Base-by-base conservation (phyloP, 2,888 invertebrate genomes). In the Drosophila prolongata region DNA sequence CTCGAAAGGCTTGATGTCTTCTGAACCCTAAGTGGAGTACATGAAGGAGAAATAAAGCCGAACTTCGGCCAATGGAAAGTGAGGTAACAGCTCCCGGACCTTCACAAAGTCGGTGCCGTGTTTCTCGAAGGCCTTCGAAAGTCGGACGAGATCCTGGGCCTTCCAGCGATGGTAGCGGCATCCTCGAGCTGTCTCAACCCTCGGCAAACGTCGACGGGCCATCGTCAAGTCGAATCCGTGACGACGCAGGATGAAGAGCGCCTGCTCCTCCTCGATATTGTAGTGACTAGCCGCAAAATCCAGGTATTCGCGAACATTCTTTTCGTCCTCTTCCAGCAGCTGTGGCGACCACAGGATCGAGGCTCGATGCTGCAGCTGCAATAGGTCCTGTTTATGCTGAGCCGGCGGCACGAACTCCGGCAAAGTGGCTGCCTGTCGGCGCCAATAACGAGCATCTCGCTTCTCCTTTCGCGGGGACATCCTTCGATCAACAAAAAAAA, bases 271-370 rank as follows among this genome's bases (percentile, higher is more conserved):
- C 49, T 44, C 70, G 30, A 49, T 61, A 13, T 13, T 34, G 38
- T 55, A 55, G 13, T 6, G 6, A 2, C 13, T 40, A 8, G 35
- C 8, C 8, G 61, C 61, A 3, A 42, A 10, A 13, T 56, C 37
- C 9, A 61, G 50, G 19, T 71, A 55, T 11, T 74, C 57, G 53
- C 44, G 37, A 30, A 69, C 16, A 37, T 19, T 50, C 30, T 30
- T 16, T 11, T 67, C 76, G n/a, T 24, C 42, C 40, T 40, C 3
- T 0, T 42, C 24, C 16, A 30, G 30, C 54, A 35, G 11, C 30
- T 69, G 70, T 10, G 62, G 61, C 47, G 75, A 69, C 67, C 67
- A 68, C 24, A 68, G 42, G 16, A 40, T 40, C 3, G 50, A 53
- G 13, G 24, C 67, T 9, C 47, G 38, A 55, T 76, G 76, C 30